Evolutionary conservation across 2,888 invertebrate genomes (phyloP), one percentile per base, ranked within the genome.

Genomic region (Andrena haemorrhoa): DNA sequence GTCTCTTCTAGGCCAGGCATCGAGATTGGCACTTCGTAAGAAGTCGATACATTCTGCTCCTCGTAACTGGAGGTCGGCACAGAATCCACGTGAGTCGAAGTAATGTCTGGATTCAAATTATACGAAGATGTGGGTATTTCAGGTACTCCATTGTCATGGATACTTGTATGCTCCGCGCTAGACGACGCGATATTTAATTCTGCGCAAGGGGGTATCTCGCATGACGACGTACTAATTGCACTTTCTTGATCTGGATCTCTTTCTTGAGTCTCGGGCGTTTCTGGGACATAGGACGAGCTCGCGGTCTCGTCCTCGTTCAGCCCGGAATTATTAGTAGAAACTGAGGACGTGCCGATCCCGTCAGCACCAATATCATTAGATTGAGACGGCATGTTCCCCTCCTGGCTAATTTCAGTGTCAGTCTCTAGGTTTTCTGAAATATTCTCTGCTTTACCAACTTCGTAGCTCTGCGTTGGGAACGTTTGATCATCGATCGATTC

Each of bases 181-280:
- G 94, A 93, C 0, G 92, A 92, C 0, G 92, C 93, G 16, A 94
- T 94, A 53, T 93, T 94, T 2, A 94, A 85, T 65, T 94, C 94
- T 41, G 94, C 94, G 71, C 94, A 94, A 0, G 94, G 92, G 4
- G 93, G 92, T 7, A 94, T 94, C 35, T 94, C 94, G 51, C 93
- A 94, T 2, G 93, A 93, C 0, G 94, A 94, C 0, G 94, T 94
- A 77, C 94, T 94, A 65, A 94, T 94, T 8, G 94, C 94, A 77
- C 93, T 93, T 63, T 94, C 94, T 75, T 94, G 94, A 79, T 94
- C 94, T 61, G 93, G 94, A 77, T 94, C 94, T 20, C 94, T 89
- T 71, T 94, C 94, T 53, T 94, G 94, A 53, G 90, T 92, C 63
- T 93, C 94, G 2, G 94, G 94, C 0, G 94, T 94, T 81, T 93